Evolutionary conservation across 2,888 invertebrate species (phyloP).

Genomic region (Drosophila siamana): DNA sequence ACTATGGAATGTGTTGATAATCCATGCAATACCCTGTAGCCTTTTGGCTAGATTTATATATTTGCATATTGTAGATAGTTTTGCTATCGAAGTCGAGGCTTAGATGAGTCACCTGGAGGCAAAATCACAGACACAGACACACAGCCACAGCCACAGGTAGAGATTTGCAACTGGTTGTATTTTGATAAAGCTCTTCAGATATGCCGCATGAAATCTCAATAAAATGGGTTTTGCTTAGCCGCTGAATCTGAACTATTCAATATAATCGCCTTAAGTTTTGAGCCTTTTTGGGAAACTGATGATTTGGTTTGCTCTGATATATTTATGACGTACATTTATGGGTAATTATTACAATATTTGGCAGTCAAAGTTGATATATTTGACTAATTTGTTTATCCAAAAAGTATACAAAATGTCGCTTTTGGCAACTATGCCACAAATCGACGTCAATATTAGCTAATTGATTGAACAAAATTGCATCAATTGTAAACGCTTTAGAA

Average conservation of each 20-base stretch:
- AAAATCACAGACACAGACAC: no score
- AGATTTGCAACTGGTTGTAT: constrained; percentile 14
- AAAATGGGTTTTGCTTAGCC: not conserved
- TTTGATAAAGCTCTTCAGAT: constrained; percentile 2
- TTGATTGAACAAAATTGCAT: not conserved
- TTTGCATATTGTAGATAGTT: constrained; percentile 57
- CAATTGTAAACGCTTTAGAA: constrained; percentile 20
- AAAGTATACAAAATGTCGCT: constrained; percentile 17
- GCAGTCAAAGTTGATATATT: no score
- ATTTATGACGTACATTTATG: not conserved
- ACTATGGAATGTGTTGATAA: constrained; percentile 57
- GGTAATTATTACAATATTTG: no score
- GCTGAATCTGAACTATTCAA: not conserved
- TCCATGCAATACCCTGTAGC: constrained; percentile 61
- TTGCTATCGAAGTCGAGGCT: constrained; percentile 9
- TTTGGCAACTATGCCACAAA: constrained; percentile 1
- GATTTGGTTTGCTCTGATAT: no score
- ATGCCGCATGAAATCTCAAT: not conserved
- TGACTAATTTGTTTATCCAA: not conserved
- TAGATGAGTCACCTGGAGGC: constrained; percentile 38
- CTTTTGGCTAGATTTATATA: constrained; percentile 46
- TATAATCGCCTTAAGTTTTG: not conserved
- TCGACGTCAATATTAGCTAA: not conserved
- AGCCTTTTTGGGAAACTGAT: not conserved
- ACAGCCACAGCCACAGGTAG: constrained; percentile 1